phyloP scores from a whole-genome alignment of 2,888 invertebrate genomes.

The Lepas anatifera region DNA sequence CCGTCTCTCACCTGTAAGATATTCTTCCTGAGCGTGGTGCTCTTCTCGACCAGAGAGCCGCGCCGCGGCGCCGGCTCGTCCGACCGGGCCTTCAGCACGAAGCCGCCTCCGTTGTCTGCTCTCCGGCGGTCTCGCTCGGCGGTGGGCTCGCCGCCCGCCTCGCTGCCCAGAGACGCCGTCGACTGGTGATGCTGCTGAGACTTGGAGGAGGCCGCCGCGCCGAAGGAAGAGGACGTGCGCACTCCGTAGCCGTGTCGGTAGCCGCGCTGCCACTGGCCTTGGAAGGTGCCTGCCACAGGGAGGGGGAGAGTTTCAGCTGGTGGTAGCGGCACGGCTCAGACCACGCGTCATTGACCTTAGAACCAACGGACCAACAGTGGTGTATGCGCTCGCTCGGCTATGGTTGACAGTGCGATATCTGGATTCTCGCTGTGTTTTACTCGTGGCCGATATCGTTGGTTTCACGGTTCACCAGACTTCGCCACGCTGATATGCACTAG shows the following conservation, averaged over 20 bases:
- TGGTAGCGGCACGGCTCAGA: too few species aligned
- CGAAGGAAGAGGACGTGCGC: slow-evolving; percentile 91
- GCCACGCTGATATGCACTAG: too few species aligned
- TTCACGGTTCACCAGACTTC: too few species aligned
- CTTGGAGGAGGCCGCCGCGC: slow-evolving; percentile 88
- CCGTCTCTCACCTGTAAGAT: neutral
- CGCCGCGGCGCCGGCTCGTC: slow-evolving; percentile 73
- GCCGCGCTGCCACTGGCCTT: slow-evolving; percentile 98
- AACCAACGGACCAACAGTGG: too few species aligned
- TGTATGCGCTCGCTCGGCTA: too few species aligned
- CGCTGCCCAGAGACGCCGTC: slow-evolving; percentile 47
- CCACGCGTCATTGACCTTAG: too few species aligned
- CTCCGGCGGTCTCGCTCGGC: slow-evolving; percentile 69
- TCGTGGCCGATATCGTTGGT: too few species aligned
- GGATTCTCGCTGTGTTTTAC: too few species aligned
- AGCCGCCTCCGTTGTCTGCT: slow-evolving; percentile 92
- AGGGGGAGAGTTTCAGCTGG: too few species aligned
- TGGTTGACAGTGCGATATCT: too few species aligned
- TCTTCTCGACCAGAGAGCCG: slow-evolving; percentile 67
- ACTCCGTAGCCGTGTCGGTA: slow-evolving; percentile 99
- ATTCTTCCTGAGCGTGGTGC: slow-evolving; percentile 60
- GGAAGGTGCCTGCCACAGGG: slow-evolving; percentile 66
- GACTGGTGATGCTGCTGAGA: slow-evolving; percentile 51
- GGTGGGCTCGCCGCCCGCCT: slow-evolving; percentile 39
- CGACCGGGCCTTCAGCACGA: slow-evolving; percentile 77